Evolutionary conservation across 2,888 invertebrate genomes (phyloP), one percentile per base, ranked within the genome.

Genomic region (Spilosoma lubricipeda): DNA sequence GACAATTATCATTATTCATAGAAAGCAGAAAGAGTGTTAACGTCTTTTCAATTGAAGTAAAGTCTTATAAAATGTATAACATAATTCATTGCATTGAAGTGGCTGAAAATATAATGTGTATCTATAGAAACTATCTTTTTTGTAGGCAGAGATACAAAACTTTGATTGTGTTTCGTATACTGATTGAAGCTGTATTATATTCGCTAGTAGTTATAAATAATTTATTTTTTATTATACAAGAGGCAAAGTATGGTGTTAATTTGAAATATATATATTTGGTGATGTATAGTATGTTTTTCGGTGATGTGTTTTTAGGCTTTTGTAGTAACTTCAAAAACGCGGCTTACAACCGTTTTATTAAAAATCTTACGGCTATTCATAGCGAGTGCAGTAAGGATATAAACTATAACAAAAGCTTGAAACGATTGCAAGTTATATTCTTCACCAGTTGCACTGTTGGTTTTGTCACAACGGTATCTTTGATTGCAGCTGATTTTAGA

Each of bases 51-150:
- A 65, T 13, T 36, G 36, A 36, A 27, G 23, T 52, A 13, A 52
- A 36, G 2, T 45, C 27, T 33, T 7, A 67, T 30, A 30, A 67
- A 67, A 67, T 67, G 27, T 23, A 23, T 52, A 67, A 45, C 11
- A 68, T 68, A 30, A 52, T 68, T 8, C 1, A 39, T 7, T 15
- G 1, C 23, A 59, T 70, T 23, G 27, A 70, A 7, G 18, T n/a
- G 30, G 7, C 30, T 23, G 70, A 70, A 70, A 70, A 45, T 23
- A 13, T 64, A 27, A 9, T 70, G 15, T 63, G 59, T 64, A 63
- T 70, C 20, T 70, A 64, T 33, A 39, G 64, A 64, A 71, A 59
- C 36, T 70, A 59, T 18, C 13, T 39, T 0, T 27, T 70, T 42
- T 39, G 27, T 42, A n/a, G 15, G 0, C n/a, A 70, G 9, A 42